These are phyloP conservation scores for Trichomycterus rosablanca DNA, from an alignment of 2,113 vertebrate genomes.

Conservation along the genomic window DNA sequence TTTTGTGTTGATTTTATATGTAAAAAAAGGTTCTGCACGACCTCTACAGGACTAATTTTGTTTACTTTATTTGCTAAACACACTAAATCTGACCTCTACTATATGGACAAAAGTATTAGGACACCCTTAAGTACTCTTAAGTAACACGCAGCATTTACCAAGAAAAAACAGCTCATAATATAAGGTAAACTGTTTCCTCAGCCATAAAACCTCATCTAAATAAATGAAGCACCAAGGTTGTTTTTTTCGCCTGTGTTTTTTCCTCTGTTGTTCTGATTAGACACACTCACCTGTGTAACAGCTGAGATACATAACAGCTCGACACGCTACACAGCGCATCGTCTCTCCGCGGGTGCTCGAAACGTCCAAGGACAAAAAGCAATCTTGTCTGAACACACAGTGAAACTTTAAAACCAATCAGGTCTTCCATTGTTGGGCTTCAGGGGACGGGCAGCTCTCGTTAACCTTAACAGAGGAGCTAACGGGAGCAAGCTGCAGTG, in stretches of 20 bases:
- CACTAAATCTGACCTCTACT: no score
- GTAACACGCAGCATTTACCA: no score
- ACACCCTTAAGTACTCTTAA: no score
- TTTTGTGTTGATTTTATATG: no score
- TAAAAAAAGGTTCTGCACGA: no score
- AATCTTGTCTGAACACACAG: background rate
- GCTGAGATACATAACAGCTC: background rate
- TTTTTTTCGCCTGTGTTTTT: background rate
- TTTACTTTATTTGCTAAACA: no score
- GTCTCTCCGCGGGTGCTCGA: background rate
- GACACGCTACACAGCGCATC: no score
- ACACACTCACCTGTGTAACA: background rate
- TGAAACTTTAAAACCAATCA: slow-evolving; percentile 30
- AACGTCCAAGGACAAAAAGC: background rate
- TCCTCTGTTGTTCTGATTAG: no score
- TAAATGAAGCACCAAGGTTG: background rate
- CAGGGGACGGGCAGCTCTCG: slow-evolving; percentile 7
- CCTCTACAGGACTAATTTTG: no score
- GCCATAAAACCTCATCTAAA: background rate
- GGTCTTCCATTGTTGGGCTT: slow-evolving; percentile 10
- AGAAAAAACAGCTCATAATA: no score
- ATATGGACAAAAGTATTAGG: no score
- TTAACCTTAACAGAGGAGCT: slow-evolving; percentile 33
- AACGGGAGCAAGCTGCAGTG: slow-evolving; percentile 16
- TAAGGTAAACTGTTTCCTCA: no score